These are phyloP conservation scores for Macroglossus sobrinus DNA, from an alignment of 2,113 vertebrate species.

Conservation along the genomic window DNA sequence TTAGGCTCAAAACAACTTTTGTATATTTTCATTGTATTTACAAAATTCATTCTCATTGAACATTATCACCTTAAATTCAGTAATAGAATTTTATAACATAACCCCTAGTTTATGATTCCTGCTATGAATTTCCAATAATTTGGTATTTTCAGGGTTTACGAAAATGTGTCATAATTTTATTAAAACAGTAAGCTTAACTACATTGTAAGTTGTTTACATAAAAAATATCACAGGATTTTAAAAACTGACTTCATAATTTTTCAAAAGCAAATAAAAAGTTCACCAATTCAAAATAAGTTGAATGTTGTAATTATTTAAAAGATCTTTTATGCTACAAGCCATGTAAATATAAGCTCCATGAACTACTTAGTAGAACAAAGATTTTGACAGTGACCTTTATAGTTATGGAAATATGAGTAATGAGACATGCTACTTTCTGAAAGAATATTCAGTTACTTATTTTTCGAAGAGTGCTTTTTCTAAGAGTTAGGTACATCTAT, in stretches of 20 bases:
- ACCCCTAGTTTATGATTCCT: background rate
- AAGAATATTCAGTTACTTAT: background rate
- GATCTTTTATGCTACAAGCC: background rate
- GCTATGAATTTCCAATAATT: conserved; percentile 1
- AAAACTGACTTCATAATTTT: conserved; percentile 5
- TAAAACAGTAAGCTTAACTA: background rate
- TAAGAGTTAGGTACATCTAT: background rate
- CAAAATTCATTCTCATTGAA: conserved; percentile 28
- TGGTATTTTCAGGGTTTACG: conserved; percentile 28
- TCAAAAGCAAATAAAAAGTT: conserved; percentile 21
- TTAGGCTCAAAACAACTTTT: conserved; percentile 6
- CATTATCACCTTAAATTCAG: conserved; percentile 24
- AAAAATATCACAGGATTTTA: conserved; percentile 38
- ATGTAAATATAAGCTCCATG: background rate
- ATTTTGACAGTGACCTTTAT: background rate
- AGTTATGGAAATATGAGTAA: background rate
- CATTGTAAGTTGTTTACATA: conserved; percentile 9
- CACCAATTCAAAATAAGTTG: background rate
- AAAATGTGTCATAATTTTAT: conserved; percentile 18
- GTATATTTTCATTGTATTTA: background rate
- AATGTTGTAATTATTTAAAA: background rate
- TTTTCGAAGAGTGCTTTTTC: background rate
- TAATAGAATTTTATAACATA: background rate
- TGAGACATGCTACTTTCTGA: background rate
- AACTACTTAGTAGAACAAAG: background rate